These are phyloP conservation scores for Aythya baeri DNA, from an alignment of 2,113 vertebrate species.

Conservation along the genomic window DNA sequence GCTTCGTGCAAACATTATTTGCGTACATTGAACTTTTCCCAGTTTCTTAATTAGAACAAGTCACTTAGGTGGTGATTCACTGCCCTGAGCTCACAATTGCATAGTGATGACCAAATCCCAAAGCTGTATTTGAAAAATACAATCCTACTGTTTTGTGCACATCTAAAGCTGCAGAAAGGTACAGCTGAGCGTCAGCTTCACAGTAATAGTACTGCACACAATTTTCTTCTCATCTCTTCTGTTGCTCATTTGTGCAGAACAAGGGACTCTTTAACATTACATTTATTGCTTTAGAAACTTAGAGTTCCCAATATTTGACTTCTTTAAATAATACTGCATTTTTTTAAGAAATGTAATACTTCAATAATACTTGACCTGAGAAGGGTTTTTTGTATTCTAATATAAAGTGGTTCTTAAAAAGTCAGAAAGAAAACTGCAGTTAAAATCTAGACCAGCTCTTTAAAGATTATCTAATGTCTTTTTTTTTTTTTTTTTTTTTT, in stretches of 20 bases:
- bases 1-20: neutral
- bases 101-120: neutral
- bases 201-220: neutral
- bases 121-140: neutral
- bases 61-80: neutral
- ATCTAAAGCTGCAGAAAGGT: neutral
- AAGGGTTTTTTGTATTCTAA: neutral
- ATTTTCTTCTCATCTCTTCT: neutral
- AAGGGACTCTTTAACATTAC: neutral
- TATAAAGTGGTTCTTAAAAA: neutral
- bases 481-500: neutral
- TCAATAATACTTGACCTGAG: neutral
- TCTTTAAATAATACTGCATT: neutral
- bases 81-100: neutral
- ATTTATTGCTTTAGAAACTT: neutral
- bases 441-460: neutral
- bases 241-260: neutral
- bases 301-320: neutral
- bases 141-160: neutral
- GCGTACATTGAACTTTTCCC: neutral
- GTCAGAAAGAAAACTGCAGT: neutral
- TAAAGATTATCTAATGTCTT: neutral
- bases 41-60: neutral
- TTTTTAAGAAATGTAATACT: neutral
- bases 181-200: neutral